phyloP scores from a whole-genome alignment of 2,888 invertebrate genomes.

The Panzeria rudis region DNA sequence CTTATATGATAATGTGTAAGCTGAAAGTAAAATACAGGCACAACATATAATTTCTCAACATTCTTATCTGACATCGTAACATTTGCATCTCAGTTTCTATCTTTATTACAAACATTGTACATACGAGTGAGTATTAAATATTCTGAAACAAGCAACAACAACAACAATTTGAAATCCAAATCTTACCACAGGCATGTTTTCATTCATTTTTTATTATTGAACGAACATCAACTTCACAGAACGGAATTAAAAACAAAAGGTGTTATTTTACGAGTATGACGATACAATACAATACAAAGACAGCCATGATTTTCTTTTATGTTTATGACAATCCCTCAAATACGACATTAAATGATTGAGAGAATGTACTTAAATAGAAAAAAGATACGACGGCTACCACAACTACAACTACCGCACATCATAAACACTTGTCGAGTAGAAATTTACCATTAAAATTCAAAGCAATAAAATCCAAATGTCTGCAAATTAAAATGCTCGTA shows the following conservation, averaged over 20 bases:
- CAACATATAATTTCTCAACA: slow-evolving; percentile 29
- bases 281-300: slow-evolving; percentile 26
- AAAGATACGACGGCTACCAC: neutral
- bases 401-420: slow-evolving; percentile 33
- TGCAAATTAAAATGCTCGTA: slow-evolving; percentile 17
- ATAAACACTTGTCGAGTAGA: slow-evolving; percentile 25
- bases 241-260: slow-evolving; percentile 53
- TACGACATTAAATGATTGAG: slow-evolving; percentile 8
- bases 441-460: slow-evolving; percentile 3
- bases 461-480: slow-evolving; percentile 44
- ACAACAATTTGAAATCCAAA: slow-evolving; percentile 37
- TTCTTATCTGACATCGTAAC: slow-evolving; percentile 32
- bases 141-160: neutral
- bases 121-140: neutral
- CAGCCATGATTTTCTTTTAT: slow-evolving; percentile 38
- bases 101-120: slow-evolving; percentile 19
- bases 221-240: slow-evolving; percentile 27
- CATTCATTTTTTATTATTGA: slow-evolving; percentile 30
- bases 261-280: slow-evolving; percentile 53
- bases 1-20: slow-evolving; percentile 2
- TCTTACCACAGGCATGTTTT: slow-evolving; percentile 42
- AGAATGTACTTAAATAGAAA: no score
- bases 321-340: slow-evolving; percentile 51
- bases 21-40: neutral
- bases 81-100: slow-evolving; percentile 30